phyloP scores from a whole-genome alignment of 2,797 vertebrate genomes.

The Glyptemys insculpta region DNA sequence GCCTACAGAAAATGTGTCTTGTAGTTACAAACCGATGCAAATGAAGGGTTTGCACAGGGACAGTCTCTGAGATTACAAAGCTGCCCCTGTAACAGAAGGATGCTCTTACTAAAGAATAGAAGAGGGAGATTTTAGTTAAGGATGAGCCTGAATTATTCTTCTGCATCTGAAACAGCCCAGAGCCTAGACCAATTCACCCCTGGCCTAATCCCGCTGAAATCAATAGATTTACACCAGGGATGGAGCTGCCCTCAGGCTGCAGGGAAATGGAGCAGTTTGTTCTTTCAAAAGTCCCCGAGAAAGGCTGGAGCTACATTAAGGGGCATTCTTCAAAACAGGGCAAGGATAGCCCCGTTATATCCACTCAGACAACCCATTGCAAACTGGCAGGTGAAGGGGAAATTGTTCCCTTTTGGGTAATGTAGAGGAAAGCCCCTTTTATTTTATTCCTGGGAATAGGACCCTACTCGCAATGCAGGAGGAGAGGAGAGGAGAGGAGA shows the following conservation, averaged over 20 bases:
- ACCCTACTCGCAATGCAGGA: slow-evolving; percentile 24
- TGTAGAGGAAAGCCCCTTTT: slow-evolving; percentile 60
- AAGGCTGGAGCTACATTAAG: not conserved
- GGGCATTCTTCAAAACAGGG: slow-evolving; percentile 75
- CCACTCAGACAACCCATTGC: slow-evolving; percentile 69
- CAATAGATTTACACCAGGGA: not conserved
- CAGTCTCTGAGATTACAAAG: not conserved
- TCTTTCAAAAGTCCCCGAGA: not conserved
- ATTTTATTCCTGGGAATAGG: slow-evolving; percentile 67
- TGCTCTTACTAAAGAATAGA: not conserved
- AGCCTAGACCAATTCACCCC: not conserved
- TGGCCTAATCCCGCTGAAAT: not conserved
- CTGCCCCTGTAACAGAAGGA: fast-evolving
- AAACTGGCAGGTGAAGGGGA: too few species aligned
- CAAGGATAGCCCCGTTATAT: slow-evolving; percentile 75
- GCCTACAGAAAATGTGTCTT: too few species aligned
- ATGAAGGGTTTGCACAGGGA: not conserved
- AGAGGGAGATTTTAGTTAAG: not conserved
- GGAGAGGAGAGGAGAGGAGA: not conserved
- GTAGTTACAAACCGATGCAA: not conserved
- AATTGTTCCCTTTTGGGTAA: not conserved
- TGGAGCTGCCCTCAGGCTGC: not conserved
- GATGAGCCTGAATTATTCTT: not conserved
- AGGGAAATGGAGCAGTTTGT: not conserved
- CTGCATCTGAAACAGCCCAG: not conserved